A percentile compares a stretch with the other conserved stretches of the same genome.
phyloP scores from a whole-genome alignment of 92 coral and sea anemone genomes.

The Umimayanthus chanpuru region DNA sequence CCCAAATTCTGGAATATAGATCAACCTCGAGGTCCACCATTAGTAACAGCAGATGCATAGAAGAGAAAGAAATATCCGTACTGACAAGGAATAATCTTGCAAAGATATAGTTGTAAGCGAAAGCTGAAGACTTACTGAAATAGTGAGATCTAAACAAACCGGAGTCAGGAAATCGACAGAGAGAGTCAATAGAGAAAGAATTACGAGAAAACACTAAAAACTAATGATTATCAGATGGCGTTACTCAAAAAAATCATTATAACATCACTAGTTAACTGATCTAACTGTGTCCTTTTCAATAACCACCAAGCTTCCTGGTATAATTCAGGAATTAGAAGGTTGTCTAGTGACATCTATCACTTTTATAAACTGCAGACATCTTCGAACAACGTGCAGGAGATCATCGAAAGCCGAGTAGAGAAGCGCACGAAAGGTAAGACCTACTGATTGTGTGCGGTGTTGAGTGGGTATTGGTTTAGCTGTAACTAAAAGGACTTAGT shows the following conservation, averaged over 20 bases:
- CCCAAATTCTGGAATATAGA: neutral
- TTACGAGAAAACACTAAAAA: too few species aligned
- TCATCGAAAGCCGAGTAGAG: conserved; percentile 97
- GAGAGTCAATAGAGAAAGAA: too few species aligned
- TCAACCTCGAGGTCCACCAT: too few species aligned
- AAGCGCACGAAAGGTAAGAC: conserved; percentile 92
- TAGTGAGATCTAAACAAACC: too few species aligned
- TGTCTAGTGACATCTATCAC: neutral
- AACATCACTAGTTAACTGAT: neutral
- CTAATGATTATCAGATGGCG: too few species aligned
- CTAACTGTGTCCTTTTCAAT: neutral
- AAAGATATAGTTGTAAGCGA: too few species aligned
- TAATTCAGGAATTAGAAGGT: neutral
- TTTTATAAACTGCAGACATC: conserved; percentile 62
- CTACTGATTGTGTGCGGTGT: neutral
- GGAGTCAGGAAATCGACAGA: too few species aligned
- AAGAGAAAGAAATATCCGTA: too few species aligned
- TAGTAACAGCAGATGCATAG: too few species aligned
- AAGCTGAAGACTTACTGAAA: too few species aligned
- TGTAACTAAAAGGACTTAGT: neutral
- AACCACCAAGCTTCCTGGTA: neutral
- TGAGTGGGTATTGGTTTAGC: neutral
- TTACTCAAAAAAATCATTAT: neutral
- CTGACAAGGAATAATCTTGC: too few species aligned
- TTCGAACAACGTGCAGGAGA: conserved; percentile 96